Evolutionary conservation across 2,888 invertebrate species (phyloP).

Genomic region (Sclerodermus sp.): DNA sequence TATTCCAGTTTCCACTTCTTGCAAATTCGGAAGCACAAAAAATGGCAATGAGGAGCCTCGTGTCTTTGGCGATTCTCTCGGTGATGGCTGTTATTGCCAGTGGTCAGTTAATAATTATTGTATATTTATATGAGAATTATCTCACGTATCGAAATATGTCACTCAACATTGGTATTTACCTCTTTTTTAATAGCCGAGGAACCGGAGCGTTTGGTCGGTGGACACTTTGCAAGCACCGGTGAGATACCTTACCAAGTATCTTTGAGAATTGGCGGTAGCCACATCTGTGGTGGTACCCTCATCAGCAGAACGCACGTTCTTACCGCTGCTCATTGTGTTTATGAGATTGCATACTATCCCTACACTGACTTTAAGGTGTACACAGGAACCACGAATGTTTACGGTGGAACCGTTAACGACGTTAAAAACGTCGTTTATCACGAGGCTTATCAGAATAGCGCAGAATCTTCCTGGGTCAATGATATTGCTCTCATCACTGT

Average conservation of each 20-base stretch:
- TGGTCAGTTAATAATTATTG: too few species aligned
- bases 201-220: slow-evolving; percentile 31
- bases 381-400: not conserved
- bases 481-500: slow-evolving; percentile 31
- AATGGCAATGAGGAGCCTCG: too few species aligned
- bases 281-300: slow-evolving; percentile 38
- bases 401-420: slow-evolving; percentile 14
- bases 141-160: too few species aligned
- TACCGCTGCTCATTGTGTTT: slow-evolving; percentile 40
- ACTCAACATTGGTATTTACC: too few species aligned
- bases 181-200: slow-evolving; percentile 9
- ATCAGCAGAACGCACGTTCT: slow-evolving; percentile 25
- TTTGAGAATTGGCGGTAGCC: slow-evolving; percentile 19
- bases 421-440: slow-evolving; percentile 16
- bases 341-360: not conserved
- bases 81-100: too few species aligned
- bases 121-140: too few species aligned
- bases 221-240: slow-evolving; percentile 19
- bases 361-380: not conserved
- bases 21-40: too few species aligned
- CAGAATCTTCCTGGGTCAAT: slow-evolving; percentile 14
- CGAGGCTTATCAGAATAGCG: slow-evolving; percentile 1
- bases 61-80: too few species aligned
- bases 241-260: slow-evolving; percentile 39
- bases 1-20: too few species aligned